These are phyloP conservation scores for Stegostoma tigrinum DNA, from an alignment of 2,113 vertebrate species.

Conservation along the genomic window DNA sequence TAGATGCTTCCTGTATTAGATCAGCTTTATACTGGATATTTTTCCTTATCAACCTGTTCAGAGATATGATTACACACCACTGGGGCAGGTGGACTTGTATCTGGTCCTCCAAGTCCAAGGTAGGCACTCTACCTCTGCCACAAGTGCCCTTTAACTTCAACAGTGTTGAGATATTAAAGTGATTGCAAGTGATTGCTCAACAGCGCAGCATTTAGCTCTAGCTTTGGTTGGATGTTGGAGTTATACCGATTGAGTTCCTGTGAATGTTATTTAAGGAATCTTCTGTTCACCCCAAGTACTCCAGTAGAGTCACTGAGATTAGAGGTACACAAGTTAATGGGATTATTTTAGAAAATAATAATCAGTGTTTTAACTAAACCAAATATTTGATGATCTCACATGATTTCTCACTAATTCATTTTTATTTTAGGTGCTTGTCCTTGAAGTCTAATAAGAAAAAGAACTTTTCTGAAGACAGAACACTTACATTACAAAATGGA, in stretches of 20 bases:
- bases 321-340: neutral
- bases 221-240: neutral
- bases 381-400: neutral
- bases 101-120: no score
- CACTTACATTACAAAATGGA: neutral
- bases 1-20: neutral
- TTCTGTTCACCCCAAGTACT: neutral
- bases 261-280: neutral
- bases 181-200: neutral
- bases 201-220: neutral
- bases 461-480: neutral
- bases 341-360: neutral
- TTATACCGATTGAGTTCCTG: neutral
- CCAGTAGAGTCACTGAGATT: neutral
- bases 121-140: no score
- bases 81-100: no score
- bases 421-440: slow-evolving; percentile 22
- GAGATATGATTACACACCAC: no score
- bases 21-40: neutral
- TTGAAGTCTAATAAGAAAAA: neutral
- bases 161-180: neutral
- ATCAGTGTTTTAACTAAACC: neutral
- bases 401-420: neutral
- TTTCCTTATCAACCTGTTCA: no score
- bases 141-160: no score